A percentile compares a stretch with the other conserved stretches of the same genome.
phyloP scores from a whole-genome alignment of 1,140 invertebrate species.

The Oryctes rhinoceros region DNA sequence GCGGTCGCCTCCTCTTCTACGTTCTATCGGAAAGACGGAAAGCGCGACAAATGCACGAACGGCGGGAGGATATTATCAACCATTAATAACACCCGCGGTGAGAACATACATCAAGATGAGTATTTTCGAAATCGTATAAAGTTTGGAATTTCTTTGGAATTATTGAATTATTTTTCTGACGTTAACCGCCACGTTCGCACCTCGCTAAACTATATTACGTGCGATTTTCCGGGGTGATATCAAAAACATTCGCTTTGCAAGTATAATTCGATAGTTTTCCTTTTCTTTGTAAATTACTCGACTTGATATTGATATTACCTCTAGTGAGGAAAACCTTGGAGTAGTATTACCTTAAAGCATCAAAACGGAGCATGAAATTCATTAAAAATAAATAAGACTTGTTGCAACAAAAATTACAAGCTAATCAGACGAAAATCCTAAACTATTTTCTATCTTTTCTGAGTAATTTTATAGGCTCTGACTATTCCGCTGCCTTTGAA shows the following conservation, averaged over 20 bases:
- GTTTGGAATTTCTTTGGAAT: constrained; percentile 11
- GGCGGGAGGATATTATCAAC: constrained; percentile 5
- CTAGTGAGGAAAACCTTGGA: too few relatives aligned
- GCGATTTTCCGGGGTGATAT: not conserved
- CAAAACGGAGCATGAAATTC: too few relatives aligned
- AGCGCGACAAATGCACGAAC: constrained; percentile 20
- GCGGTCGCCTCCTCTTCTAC: not conserved
- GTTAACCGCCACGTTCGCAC: not conserved
- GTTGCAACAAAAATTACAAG: too few relatives aligned
- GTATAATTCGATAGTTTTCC: not conserved
- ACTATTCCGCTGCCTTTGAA: too few relatives aligned
- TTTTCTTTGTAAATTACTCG: too few relatives aligned
- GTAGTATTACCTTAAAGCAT: too few relatives aligned
- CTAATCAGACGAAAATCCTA: too few relatives aligned
- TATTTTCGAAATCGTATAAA: constrained; percentile 14
- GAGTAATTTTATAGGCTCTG: too few relatives aligned
- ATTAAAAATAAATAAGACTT: too few relatives aligned
- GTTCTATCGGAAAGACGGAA: constrained; percentile 1
- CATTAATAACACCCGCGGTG: constrained; percentile 19
- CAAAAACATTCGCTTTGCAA: not conserved
- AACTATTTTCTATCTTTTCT: too few relatives aligned
- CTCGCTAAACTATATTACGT: not conserved
- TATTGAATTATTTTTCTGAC: constrained; percentile 16
- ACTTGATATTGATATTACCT: too few relatives aligned
- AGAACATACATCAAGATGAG: constrained; percentile 28